Evolutionary conservation across 2,797 vertebrate species (phyloP), one percentile per base, ranked within the genome.

Genomic region (Acipenser transmontanus): DNA sequence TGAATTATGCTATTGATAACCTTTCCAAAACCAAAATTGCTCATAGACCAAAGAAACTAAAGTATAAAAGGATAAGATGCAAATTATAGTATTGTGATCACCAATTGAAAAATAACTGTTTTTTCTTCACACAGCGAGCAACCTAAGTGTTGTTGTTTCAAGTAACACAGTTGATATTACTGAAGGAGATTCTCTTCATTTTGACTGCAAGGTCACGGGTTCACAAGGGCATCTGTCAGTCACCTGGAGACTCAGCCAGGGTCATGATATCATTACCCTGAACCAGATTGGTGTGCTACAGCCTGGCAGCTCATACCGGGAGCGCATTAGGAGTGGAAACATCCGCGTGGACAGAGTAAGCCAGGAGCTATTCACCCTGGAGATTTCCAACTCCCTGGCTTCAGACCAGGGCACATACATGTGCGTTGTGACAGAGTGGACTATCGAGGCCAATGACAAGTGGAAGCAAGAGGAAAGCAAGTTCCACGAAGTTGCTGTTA

Each of bases 381-480:
- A 87, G 76, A 77, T 91, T 1, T 74, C 80, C 52, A 76, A 77
- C 13, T 78, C 82, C 64, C 73, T 62, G 1, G 49, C 61, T 1
- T 66, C 77, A 10, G 91, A 95, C 14, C 59, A 71, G 0, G 94
- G 94, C 0, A 60, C 2, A 6, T 96, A 94, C 73, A 77, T 14
- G 77, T 98, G 95, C 47, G 61, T 50, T 0, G 89, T 93, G 68
- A 82, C 88, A 8, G 94, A 96, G 49, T 92, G 88, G 92, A 73
- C 67, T 59, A 6, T 20, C 11, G 74, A 74, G 8, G 76, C 59
- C 66, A 81, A 49, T 7, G 73, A 68, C 3, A 66, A 65, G 8
- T 6, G 49, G 52, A 68, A 71, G 50, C 74, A 80, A 71, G 77
- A 59, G 34, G 72, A 68, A 68, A 86, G 71, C 66, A 77, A 77